A percentile compares a stretch with the other conserved stretches of the same genome.
Evolutionary conservation across 2,888 invertebrate species (phyloP).

Genomic region (Archips xylosteana): DNA sequence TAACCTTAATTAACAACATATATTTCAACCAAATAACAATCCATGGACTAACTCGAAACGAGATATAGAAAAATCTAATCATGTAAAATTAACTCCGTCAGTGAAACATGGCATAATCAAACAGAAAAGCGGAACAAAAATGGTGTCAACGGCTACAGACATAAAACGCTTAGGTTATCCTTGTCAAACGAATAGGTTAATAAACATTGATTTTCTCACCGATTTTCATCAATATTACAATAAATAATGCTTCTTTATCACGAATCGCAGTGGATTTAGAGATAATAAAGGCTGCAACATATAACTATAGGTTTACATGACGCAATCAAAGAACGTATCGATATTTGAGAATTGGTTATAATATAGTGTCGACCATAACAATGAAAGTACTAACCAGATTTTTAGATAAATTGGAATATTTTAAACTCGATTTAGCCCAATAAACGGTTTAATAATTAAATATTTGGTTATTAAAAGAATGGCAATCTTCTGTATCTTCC

Average conservation of each 20-base stretch:
- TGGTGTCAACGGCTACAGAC: conserved; percentile 71
- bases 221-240: conserved; percentile 40
- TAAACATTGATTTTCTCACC: conserved; percentile 51
- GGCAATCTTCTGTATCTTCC: conserved; percentile 71
- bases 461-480: conserved; percentile 69
- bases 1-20: conserved; percentile 70
- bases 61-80: conserved; percentile 30
- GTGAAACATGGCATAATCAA: conserved; percentile 54
- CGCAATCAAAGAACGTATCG: conserved; percentile 80
- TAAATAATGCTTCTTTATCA: conserved; percentile 38
- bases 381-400: conserved; percentile 57
- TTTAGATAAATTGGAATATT: conserved; percentile 41
- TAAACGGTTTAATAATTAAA: conserved; percentile 14
- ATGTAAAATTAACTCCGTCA: conserved; percentile 22
- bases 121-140: conserved; percentile 74
- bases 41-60: conserved; percentile 23
- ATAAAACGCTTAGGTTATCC: conserved; percentile 75
- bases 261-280: conserved; percentile 48
- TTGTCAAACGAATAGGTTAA: conserved; percentile 79
- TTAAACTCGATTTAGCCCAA: conserved; percentile 13
- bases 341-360: conserved; percentile 74
- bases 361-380: conserved; percentile 64
- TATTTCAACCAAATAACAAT: conserved; percentile 32
- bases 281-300: conserved; percentile 56
- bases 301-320: conserved; percentile 78